Evolutionary conservation across 2,888 invertebrate species (phyloP), one percentile per base, ranked within the genome.

Genomic region (Hyposoter didymator): DNA sequence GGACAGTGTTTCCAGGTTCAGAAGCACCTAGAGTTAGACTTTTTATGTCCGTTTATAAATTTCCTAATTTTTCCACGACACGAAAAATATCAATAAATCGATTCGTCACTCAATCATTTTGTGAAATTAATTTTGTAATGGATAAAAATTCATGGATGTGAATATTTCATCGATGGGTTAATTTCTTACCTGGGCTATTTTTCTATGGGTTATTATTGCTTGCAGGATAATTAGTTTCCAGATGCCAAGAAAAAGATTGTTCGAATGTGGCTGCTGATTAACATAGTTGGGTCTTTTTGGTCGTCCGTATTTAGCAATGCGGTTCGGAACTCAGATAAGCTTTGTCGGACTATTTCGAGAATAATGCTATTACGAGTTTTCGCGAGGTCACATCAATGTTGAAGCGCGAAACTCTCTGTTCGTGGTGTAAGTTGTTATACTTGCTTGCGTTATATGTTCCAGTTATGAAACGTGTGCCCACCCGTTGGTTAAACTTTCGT

Each of bases 401-500:
- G n/a, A 47, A 85, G 78, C 70, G 69, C 64, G 49, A 75, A 78
- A 74, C 78, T 70, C 32, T n/a, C 59, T n/a, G n/a, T 69, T 64
- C 49, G 39, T 64, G 67, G 49, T 14, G 59, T 69, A 79, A 83
- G 83, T 85, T 83, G 79, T 82, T 85, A 28, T 28, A 80, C 80
- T 73, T 76, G 49, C 59, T 67, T 62, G 14, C 39, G 74, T 67
- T 45, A 76, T 47, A 47, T 67, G 76, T 80, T 28, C 80, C 84
- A 87, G 89, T 83, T 84, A 86, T 90, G 74, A 78, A 69, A 89
- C 86, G 88, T 86, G 70, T 67, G 52, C 45, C 28, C 45, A n/a
- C 86, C 88, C 87, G 84, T 81, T 79, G 82, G 81, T 74, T 55
- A 82, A 87, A 90, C 89, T 88, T 90, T 89, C 87, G 69, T 87